Conservation (phyloP, 2,797 vertebrate species). For the Diplodus puntazzo region DNA sequence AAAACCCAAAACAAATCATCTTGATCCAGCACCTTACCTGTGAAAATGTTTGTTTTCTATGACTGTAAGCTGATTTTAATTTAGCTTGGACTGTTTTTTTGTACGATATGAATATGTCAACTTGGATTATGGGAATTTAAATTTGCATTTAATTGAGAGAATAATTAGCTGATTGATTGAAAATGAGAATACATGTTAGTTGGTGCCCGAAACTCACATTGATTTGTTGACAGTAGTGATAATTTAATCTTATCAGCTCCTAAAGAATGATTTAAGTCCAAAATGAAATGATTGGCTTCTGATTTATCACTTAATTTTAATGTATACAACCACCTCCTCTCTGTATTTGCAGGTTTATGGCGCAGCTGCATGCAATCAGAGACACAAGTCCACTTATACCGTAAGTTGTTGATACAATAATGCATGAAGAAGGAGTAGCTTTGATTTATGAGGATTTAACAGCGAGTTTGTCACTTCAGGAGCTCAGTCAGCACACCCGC, state of each 20-base stretch:
- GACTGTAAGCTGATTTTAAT: neutral
- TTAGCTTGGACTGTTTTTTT: neutral
- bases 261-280: neutral
- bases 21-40: neutral
- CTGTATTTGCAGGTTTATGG: constrained; percentile 56
- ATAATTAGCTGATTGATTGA: neutral
- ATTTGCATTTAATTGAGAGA: neutral
- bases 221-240: neutral
- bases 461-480: neutral
- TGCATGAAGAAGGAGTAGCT: neutral
- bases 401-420: constrained; percentile 62
- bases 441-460: neutral
- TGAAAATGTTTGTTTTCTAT: neutral
- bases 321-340: neutral
- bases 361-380: constrained; percentile 46
- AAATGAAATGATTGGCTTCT: neutral
- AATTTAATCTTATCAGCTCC: neutral
- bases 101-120: neutral
- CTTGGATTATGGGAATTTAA: neutral
- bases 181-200: neutral
- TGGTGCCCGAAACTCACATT: neutral
- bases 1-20: neutral
- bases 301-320: neutral
- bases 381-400: constrained; percentile 66
- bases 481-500: neutral